phyloP scores from a whole-genome alignment of 1,140 invertebrate species.

The Ostrea edulis region DNA sequence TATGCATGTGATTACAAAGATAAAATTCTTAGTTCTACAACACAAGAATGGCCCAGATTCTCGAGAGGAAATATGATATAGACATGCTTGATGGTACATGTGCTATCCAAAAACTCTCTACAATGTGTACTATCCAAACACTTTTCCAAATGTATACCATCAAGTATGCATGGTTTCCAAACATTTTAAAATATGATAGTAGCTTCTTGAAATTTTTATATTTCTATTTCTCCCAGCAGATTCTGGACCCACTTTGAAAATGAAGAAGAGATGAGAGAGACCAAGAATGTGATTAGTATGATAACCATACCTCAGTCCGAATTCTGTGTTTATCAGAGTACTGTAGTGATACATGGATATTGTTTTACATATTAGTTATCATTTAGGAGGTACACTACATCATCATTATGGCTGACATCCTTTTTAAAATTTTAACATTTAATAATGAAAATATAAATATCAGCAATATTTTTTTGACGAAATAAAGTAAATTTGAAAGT shows the following conservation, averaged over 20 bases:
- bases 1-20: too few species aligned
- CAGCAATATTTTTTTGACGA: too few species aligned
- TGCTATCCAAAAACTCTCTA: neutral
- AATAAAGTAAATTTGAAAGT: neutral
- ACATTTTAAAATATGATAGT: neutral
- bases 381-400: neutral
- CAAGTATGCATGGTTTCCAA: neutral
- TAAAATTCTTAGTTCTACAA: too few species aligned
- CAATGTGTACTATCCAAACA: too few species aligned
- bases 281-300: neutral
- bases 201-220: neutral
- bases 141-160: too few species aligned
- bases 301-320: conserved; percentile 9
- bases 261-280: neutral
- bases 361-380: neutral
- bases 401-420: neutral
- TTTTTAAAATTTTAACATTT: neutral
- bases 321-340: conserved; percentile 23
- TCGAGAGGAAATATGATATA: neutral
- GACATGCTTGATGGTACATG: neutral
- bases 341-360: neutral
- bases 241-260: neutral
- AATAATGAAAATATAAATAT: neutral
- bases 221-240: neutral
- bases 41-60: neutral